Evolutionary conservation across 2,888 invertebrate species (phyloP).

Genomic region (Apodemia mormo): DNA sequence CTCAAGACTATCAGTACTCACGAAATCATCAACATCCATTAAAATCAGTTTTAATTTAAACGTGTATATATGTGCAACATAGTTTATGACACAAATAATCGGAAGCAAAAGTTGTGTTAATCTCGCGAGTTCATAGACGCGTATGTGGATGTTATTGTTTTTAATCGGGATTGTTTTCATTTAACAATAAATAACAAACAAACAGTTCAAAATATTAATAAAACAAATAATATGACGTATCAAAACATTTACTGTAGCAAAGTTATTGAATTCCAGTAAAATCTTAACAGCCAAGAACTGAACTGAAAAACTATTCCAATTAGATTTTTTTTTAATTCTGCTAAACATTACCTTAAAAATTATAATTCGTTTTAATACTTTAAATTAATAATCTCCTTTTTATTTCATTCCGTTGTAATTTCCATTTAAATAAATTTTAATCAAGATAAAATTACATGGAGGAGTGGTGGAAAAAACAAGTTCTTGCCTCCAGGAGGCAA

Average conservation of each 20-base stretch:
- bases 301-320: too few species aligned
- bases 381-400: too few species aligned
- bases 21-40: conserved; percentile 60
- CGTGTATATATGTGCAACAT: conserved; percentile 22
- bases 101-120: conserved; percentile 53
- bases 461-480: too few species aligned
- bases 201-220: conserved; percentile 40
- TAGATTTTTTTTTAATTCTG: too few species aligned
- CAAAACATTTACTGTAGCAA: conserved; percentile 31
- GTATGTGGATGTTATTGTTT: conserved; percentile 65
- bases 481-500: too few species aligned
- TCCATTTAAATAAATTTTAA: too few species aligned
- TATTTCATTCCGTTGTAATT: too few species aligned
- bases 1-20: conserved; percentile 66
- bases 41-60: conserved; percentile 38
- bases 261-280: conserved; percentile 27
- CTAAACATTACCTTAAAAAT: too few species aligned
- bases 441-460: too few species aligned
- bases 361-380: too few species aligned
- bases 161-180: conserved; percentile 62
- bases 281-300: too few species aligned
- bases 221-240: conserved; percentile 55
- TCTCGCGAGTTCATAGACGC: conserved; percentile 61
- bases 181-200: background rate
- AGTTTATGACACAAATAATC: conserved; percentile 42